Percentiles rank a stretch among this genome's conserved stretches.
phyloP scores from a whole-genome alignment of 2,888 invertebrate species.

The Drosophila putrida region DNA sequence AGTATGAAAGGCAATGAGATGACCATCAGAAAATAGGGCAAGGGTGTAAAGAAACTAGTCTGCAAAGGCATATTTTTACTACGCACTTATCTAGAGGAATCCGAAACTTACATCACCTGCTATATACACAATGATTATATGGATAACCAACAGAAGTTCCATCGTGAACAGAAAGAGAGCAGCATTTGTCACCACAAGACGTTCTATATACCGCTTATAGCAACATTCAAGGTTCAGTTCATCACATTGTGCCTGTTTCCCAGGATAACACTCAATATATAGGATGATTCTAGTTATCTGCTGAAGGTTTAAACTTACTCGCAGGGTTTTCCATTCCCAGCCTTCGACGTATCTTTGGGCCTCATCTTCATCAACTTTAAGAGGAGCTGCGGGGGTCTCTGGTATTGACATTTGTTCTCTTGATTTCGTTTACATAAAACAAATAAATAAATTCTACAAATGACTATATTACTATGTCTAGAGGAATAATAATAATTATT shows the following conservation, averaged over 20 bases:
- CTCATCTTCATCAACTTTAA: neutral
- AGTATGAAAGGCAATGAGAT: constrained; percentile 25
- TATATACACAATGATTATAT: constrained; percentile 14
- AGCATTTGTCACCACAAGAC: constrained; percentile 89
- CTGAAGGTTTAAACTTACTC: constrained; percentile 20
- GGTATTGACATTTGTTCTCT: neutral
- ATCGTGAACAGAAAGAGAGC: constrained; percentile 32
- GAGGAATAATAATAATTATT: neutral
- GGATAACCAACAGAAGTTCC: constrained; percentile 30
- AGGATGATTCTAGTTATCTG: no score
- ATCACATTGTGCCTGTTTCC: constrained; percentile 25
- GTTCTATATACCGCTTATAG: constrained; percentile 84
- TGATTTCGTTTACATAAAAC: neutral
- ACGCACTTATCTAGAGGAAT: neutral
- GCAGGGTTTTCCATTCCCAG: constrained; percentile 26
- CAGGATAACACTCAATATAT: neutral
- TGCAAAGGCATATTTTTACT: neutral
- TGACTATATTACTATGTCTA: neutral
- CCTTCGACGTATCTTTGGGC: neutral
- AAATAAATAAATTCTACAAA: neutral
- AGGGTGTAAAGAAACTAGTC: neutral
- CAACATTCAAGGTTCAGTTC: constrained; percentile 33
- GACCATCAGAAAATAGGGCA: constrained; percentile 16
- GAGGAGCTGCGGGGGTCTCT: neutral
- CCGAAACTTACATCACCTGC: constrained; percentile 23